Evolutionary conservation across 2,797 vertebrate genomes (phyloP).

Genomic region (Nasua narica): DNA sequence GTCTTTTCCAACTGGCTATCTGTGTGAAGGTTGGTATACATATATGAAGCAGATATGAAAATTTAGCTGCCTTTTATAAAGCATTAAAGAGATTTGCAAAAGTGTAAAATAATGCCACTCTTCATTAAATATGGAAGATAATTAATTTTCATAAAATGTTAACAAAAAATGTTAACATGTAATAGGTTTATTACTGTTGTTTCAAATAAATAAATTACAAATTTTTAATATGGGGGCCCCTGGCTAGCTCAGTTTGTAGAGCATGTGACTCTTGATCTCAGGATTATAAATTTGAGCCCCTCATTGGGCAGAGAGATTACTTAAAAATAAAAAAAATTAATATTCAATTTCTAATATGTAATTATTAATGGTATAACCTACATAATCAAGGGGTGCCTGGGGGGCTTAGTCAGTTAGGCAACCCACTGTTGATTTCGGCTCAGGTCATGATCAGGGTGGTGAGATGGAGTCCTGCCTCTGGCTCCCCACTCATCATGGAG

Average conservation of each 20-base stretch:
- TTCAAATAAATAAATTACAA: not conserved
- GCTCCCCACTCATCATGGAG: too few relatives aligned
- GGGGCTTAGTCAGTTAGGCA: too few relatives aligned
- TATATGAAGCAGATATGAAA: not conserved
- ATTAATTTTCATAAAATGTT: constrained; percentile 11
- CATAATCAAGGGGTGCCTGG: not conserved
- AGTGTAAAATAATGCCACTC: not conserved
- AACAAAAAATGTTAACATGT: not conserved
- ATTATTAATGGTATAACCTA: not conserved
- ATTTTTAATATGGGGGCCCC: not conserved
- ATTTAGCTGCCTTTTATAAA: not conserved
- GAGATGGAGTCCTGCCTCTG: too few relatives aligned
- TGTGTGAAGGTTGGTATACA: not conserved
- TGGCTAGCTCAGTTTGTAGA: not conserved
- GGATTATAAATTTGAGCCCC: not conserved
- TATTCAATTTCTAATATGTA: not conserved
- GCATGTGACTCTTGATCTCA: not conserved
- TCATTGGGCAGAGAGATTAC: not conserved
- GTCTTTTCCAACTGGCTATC: not conserved
- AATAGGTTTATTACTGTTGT: not conserved
- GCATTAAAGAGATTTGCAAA: not conserved
- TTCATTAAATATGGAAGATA: not conserved
- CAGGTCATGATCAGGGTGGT: too few relatives aligned
- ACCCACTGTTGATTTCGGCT: too few relatives aligned
- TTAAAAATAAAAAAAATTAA: too few relatives aligned